phyloP scores from a whole-genome alignment of 1,140 invertebrate species.

The Brachionus calyciflorus region DNA sequence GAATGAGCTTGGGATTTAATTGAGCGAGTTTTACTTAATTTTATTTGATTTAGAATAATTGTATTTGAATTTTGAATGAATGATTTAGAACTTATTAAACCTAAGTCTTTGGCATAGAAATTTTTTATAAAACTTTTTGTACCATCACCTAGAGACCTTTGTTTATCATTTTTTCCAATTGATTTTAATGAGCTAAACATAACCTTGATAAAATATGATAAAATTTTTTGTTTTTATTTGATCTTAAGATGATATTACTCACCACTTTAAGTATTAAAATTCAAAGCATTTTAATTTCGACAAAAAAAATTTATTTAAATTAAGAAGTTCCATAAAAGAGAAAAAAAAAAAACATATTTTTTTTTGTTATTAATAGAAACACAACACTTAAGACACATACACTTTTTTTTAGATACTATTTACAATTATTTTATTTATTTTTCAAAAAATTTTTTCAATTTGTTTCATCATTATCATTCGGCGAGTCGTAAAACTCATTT shows the following conservation, averaged over 20 bases:
- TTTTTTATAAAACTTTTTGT: constrained; percentile 29
- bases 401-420: too few relatives aligned
- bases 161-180: neutral
- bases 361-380: too few relatives aligned
- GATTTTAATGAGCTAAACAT: neutral
- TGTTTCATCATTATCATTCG: constrained; percentile 25
- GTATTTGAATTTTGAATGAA: constrained; percentile 19
- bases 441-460: neutral
- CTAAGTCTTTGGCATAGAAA: neutral
- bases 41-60: neutral
- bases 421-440: neutral
- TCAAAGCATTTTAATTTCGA: too few relatives aligned
- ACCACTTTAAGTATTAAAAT: too few relatives aligned
- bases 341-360: too few relatives aligned
- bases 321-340: too few relatives aligned
- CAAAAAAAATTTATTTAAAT: too few relatives aligned
- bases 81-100: neutral
- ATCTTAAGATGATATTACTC: too few relatives aligned
- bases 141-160: neutral
- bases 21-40: neutral
- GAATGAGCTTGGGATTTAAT: constrained; percentile 28
- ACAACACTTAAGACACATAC: too few relatives aligned
- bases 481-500: constrained; percentile 43
- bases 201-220: neutral
- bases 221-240: too few relatives aligned